A percentile compares a stretch with the other conserved stretches of the same genome.
Conservation (phyloP, 2,888 invertebrate species). For the Callyntrura guangdongensis region DNA sequence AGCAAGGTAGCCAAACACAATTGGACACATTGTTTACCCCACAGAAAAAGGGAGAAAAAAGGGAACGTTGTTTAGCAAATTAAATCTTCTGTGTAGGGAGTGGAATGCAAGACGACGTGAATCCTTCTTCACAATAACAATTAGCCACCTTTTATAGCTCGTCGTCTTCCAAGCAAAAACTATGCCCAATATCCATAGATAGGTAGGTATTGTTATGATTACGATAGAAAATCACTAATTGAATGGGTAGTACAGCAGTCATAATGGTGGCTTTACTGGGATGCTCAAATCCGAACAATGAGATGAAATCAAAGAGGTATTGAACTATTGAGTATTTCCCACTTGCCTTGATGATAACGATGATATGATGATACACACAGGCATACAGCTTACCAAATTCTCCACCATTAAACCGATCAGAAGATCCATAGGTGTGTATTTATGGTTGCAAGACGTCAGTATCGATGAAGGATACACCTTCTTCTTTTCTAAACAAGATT, state of each 20-base stretch:
- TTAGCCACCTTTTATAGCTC: neutral
- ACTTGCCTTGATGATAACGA: no score
- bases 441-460: neutral
- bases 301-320: neutral
- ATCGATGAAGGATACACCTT: slow-evolving; percentile 17
- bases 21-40: slow-evolving; percentile 26
- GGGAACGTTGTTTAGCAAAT: neutral
- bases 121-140: neutral
- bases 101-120: no score
- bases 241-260: neutral
- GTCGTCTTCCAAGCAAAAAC: no score
- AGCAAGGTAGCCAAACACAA: neutral
- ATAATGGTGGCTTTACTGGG: neutral
- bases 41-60: neutral
- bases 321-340: neutral
- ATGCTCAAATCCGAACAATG: neutral
- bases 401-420: no score
- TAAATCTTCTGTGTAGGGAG: no score
- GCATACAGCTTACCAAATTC: no score
- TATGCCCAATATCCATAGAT: no score
- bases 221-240: slow-evolving; percentile 31
- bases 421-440: slow-evolving; percentile 12
- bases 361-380: no score
- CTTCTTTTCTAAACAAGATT: neutral
- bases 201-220: neutral